These are phyloP conservation scores for Rhingia rostrata DNA, from an alignment of 2,888 invertebrate genomes.

Conservation along the genomic window DNA sequence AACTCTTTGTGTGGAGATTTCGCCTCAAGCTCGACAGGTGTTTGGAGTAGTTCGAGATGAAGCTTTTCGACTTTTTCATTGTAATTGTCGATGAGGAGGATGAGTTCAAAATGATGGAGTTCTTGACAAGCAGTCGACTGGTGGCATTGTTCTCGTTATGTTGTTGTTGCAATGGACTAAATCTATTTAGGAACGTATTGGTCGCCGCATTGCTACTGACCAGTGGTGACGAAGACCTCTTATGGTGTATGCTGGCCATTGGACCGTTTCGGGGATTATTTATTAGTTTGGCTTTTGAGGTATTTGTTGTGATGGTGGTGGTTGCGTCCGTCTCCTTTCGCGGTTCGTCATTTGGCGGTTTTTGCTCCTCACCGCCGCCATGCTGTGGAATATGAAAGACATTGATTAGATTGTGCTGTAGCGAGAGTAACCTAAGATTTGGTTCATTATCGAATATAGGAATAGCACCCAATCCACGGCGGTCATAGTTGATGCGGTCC, in stretches of 20 bases:
- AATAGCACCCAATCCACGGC: slow-evolving; percentile 91
- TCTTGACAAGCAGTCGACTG: slow-evolving; percentile 53
- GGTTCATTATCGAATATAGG: slow-evolving; percentile 92
- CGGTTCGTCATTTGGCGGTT: slow-evolving; percentile 15
- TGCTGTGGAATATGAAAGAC: slow-evolving; percentile 82
- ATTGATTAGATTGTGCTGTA: slow-evolving; percentile 95
- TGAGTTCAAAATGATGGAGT: slow-evolving; percentile 59
- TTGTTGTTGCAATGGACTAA: slow-evolving; percentile 64
- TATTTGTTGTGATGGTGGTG: slow-evolving; percentile 76
- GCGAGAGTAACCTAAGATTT: slow-evolving; percentile 91
- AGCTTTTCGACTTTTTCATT: slow-evolving; percentile 82
- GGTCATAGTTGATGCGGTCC: slow-evolving; percentile 94
- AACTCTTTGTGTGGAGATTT: slow-evolving; percentile 75
- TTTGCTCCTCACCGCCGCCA: slow-evolving; percentile 21
- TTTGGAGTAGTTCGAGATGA: slow-evolving; percentile 79
- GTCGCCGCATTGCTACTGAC: slow-evolving; percentile 35
- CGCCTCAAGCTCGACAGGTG: slow-evolving; percentile 79
- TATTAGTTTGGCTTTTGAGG: slow-evolving; percentile 77
- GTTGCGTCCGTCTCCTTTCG: slow-evolving; percentile 38
- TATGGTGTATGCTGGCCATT: slow-evolving; percentile 77
- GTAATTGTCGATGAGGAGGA: not conserved
- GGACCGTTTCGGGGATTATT: slow-evolving; percentile 73
- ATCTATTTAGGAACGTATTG: slow-evolving; percentile 47
- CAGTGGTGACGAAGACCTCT: slow-evolving; percentile 76
- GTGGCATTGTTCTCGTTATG: slow-evolving; percentile 54